Conservation (phyloP, 2,113 vertebrate genomes). For the Nematolebias whitei region DNA sequence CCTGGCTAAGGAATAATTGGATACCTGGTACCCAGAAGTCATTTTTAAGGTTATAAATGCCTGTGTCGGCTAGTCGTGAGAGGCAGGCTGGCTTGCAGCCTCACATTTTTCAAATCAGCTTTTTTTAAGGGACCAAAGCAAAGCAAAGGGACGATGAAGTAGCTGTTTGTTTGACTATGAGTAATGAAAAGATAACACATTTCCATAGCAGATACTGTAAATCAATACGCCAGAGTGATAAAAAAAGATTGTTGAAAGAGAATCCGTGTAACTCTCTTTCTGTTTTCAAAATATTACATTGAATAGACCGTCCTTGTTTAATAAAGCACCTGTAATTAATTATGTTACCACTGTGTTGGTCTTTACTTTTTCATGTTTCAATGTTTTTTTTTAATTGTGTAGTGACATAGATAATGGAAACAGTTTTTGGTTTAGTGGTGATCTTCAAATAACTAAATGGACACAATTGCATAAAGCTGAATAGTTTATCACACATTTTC, state of each 20-base stretch:
- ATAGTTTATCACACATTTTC: background rate
- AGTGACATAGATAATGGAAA: background rate
- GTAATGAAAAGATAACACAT: slow-evolving; percentile 75
- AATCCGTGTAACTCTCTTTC: slow-evolving; percentile 44
- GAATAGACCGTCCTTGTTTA: slow-evolving; percentile 12
- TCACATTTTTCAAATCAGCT: slow-evolving; percentile 71
- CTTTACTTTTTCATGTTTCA: slow-evolving; percentile 35
- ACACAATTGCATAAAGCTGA: background rate
- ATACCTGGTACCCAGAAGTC: slow-evolving; percentile 85
- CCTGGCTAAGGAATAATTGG: slow-evolving; percentile 91
- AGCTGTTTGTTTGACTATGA: slow-evolving; percentile 58
- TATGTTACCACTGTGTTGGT: background rate
- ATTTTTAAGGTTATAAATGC: slow-evolving; percentile 86
- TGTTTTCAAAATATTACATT: slow-evolving; percentile 68
- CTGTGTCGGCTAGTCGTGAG: slow-evolving; percentile 71
- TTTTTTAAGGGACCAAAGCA: slow-evolving; percentile 46
- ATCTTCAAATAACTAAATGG: slow-evolving; percentile 83
- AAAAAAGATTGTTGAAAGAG: slow-evolving; percentile 22
- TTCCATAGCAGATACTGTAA: slow-evolving; percentile 68
- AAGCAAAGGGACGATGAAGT: slow-evolving; percentile 56
- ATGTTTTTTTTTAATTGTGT: no score
- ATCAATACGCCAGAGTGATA: slow-evolving; percentile 51
- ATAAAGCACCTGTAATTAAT: slow-evolving; percentile 5
- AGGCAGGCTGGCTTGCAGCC: slow-evolving; percentile 69
- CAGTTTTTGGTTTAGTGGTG: slow-evolving; percentile 77